Evolutionary conservation across 2,797 vertebrate species (phyloP), one percentile per base, ranked within the genome.

Genomic region (Streptopelia turtur): DNA sequence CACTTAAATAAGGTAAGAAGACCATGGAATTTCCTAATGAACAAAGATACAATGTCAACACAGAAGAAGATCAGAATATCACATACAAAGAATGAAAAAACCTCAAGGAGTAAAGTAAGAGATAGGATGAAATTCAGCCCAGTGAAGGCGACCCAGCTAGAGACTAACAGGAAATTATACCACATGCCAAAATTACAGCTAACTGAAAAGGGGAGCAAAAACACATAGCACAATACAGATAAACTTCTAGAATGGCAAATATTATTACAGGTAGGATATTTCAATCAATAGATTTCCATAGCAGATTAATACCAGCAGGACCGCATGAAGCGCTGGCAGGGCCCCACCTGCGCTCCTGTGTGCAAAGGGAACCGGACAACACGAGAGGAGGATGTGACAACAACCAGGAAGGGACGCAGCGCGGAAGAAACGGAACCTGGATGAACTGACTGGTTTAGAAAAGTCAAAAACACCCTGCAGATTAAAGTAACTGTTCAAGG

Each of bases 201-300:
- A 75, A 31, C 8, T 23, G 12, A 52, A 89, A 57, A 41, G 8
- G 12, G 16, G 2, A 63, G 10, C 13, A 49, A 71, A 60, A 90
- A 52, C 24, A 43, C 0, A 16, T 1, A 68, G 3, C 13, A 5
- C 14, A 14, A 52, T 17, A 52, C 0, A 0, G 21, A 57, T 3
- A 41, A 61, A 24, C 11, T 57, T 74, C 1, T 15, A 91, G 79
- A 74, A 21, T 1, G 6, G 10, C 20, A 71, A 61, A 72, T 59
- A 35, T 3, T 4, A 70, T 63, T 60, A n/a, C 33, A 69, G 25
- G 8, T 31, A 43, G 30, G 23, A 47, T 30, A n/a, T 8, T 30
- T 13, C 30, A n/a, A 28, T 22, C 41, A 28, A 33, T 16, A 41
- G 3, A 7, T 89, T 77, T 85, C 25, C 37, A 56, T 35, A 39